Evolutionary conservation across 2,797 vertebrate species (phyloP).

Genomic region (Bucorvus abyssinicus): DNA sequence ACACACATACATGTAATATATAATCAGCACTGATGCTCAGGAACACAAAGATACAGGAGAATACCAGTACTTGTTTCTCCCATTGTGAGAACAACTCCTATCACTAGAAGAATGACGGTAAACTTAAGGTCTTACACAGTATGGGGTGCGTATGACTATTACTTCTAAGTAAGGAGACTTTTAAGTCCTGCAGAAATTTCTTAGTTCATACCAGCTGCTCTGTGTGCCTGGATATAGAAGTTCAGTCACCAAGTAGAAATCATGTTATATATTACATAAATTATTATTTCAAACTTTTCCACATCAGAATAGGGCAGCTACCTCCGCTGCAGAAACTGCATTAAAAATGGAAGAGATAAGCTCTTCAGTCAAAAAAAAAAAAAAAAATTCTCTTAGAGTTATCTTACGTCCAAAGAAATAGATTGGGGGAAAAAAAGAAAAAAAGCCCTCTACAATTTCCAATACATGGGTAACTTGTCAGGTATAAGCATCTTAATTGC

Average conservation of each 20-base stretch:
- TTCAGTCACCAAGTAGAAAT: background rate
- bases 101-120: background rate
- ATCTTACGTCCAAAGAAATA: slow-evolving; percentile 15
- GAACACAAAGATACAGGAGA: background rate
- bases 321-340: background rate
- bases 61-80: background rate
- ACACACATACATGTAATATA: background rate
- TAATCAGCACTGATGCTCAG: background rate
- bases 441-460: background rate
- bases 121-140: background rate
- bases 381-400: background rate
- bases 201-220: background rate
- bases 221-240: background rate
- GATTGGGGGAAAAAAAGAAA: background rate
- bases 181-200: background rate
- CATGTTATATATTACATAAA: background rate
- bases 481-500: background rate
- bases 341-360: slow-evolving; percentile 51
- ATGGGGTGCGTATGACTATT: background rate
- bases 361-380: background rate
- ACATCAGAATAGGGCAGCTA: background rate
- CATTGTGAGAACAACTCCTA: background rate
- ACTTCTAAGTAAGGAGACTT: background rate
- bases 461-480: background rate
- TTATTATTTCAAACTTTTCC: background rate